Conservation (phyloP, 2,888 invertebrate species). For the Luperina testacea region DNA sequence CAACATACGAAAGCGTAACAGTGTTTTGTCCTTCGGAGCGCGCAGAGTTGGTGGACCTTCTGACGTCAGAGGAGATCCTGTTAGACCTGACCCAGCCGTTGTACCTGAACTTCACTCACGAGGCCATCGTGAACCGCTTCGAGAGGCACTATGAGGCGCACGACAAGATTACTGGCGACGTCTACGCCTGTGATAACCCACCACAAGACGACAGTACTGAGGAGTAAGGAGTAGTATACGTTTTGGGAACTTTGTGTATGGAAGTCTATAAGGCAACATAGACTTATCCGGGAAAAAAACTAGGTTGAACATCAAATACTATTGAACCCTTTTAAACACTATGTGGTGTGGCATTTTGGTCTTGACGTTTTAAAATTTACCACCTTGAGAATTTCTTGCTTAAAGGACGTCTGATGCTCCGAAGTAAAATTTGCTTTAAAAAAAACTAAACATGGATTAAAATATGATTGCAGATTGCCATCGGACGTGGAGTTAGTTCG, state of each 20-base stretch:
- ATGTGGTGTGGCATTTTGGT: not conserved
- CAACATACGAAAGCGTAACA: slow-evolving; percentile 95
- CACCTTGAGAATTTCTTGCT: not conserved
- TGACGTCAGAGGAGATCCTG: slow-evolving; percentile 94
- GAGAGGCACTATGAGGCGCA: slow-evolving; percentile 92
- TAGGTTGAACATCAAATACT: not conserved
- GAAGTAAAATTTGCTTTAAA: not conserved
- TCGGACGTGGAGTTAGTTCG: slow-evolving; percentile 94
- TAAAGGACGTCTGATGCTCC: not conserved
- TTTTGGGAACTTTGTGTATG: not conserved
- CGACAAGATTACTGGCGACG: slow-evolving; percentile 95
- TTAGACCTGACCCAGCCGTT: slow-evolving; percentile 95
- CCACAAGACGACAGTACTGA: slow-evolving; percentile 90
- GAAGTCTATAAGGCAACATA: not conserved
- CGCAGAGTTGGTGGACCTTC: slow-evolving; percentile 92
- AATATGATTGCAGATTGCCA: slow-evolving; percentile 83
- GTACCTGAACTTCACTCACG: slow-evolving; percentile 96
- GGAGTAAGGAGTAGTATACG: slow-evolving; percentile 83
- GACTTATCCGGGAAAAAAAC: not conserved
- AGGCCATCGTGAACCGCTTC: slow-evolving; percentile 94
- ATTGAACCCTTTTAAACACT: not conserved
- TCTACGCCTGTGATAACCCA: slow-evolving; percentile 93
- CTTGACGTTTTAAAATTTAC: not conserved
- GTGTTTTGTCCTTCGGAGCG: slow-evolving; percentile 95
- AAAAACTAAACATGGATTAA: not conserved